Evolutionary conservation across 2,888 invertebrate species (phyloP).

Genomic region (Panzeria rudis): DNA sequence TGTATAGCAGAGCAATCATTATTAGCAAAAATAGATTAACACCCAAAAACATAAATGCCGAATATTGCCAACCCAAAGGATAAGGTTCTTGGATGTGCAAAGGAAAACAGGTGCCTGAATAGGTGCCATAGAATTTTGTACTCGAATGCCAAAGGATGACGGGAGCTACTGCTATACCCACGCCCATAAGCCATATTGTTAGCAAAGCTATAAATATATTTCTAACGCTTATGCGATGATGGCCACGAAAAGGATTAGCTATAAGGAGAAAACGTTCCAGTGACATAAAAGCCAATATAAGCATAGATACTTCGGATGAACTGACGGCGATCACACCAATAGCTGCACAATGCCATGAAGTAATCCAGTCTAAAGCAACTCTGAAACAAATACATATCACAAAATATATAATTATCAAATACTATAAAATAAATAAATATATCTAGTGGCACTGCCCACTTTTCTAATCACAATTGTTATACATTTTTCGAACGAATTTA

Average conservation of each 20-base stretch:
- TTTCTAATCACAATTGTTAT: too few species aligned
- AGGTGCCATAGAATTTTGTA: constrained; percentile 87
- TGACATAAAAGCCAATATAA: constrained; percentile 88
- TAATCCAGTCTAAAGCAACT: constrained; percentile 87
- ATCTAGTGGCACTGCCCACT: too few species aligned
- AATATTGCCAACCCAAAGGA: constrained; percentile 89
- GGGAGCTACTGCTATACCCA: constrained; percentile 87
- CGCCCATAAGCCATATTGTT: constrained; percentile 86
- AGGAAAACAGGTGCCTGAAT: constrained; percentile 88
- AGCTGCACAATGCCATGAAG: constrained; percentile 87
- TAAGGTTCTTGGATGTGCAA: constrained; percentile 88
- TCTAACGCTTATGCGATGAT: constrained; percentile 85
- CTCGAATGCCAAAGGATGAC: constrained; percentile 86
- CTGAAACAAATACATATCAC: constrained; percentile 64
- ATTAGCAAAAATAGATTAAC: constrained; percentile 86
- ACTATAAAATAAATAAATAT: too few species aligned
- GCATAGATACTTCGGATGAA: constrained; percentile 88
- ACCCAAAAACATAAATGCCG: constrained; percentile 88
- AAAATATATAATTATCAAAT: too few species aligned
- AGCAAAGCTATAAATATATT: constrained; percentile 85
- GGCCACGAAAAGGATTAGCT: constrained; percentile 86
- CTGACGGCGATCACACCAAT: constrained; percentile 87
- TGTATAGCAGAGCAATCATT: constrained; percentile 86
- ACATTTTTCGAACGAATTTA: too few species aligned
- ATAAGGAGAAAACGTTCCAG: constrained; percentile 88